These are phyloP conservation scores for Sinelater perroti DNA, from an alignment of 2,888 invertebrate genomes.

Conservation along the genomic window DNA sequence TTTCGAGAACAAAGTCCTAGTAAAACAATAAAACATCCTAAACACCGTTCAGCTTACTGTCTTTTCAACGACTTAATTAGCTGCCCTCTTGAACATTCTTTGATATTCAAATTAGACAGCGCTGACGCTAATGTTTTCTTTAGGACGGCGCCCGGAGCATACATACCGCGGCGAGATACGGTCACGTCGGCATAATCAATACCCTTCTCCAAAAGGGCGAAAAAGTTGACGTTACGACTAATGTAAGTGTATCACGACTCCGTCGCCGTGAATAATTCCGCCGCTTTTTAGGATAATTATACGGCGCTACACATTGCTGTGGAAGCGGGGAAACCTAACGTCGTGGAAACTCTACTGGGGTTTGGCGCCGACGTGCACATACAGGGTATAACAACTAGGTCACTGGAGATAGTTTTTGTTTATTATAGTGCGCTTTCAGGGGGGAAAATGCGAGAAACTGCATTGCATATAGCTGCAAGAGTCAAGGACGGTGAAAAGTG, in stretches of 20 bases:
- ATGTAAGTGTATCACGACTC: constrained; percentile 68
- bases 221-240: constrained; percentile 93
- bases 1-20: constrained; percentile 7
- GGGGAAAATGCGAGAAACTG: constrained; percentile 90
- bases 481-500: constrained; percentile 92
- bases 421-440: no score
- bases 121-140: constrained; percentile 43
- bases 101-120: constrained; percentile 34
- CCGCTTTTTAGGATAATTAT: constrained; percentile 82
- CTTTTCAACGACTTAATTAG: constrained; percentile 7
- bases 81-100: constrained; percentile 20
- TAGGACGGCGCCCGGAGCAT: constrained; percentile 95
- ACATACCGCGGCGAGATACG: constrained; percentile 96
- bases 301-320: constrained; percentile 98
- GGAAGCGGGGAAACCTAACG: constrained; percentile 90
- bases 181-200: constrained; percentile 97
- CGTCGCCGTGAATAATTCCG: constrained; percentile 39
- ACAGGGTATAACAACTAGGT: constrained; percentile 64
- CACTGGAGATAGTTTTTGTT: neutral
- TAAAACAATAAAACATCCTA: neutral
- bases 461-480: constrained; percentile 95
- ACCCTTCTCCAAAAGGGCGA: constrained; percentile 96
- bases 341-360: constrained; percentile 94
- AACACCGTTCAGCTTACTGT: neutral
- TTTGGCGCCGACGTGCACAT: constrained; percentile 98